Evolutionary conservation across 2,113 vertebrate genomes (phyloP).

Genomic region (Madoqua kirkii): DNA sequence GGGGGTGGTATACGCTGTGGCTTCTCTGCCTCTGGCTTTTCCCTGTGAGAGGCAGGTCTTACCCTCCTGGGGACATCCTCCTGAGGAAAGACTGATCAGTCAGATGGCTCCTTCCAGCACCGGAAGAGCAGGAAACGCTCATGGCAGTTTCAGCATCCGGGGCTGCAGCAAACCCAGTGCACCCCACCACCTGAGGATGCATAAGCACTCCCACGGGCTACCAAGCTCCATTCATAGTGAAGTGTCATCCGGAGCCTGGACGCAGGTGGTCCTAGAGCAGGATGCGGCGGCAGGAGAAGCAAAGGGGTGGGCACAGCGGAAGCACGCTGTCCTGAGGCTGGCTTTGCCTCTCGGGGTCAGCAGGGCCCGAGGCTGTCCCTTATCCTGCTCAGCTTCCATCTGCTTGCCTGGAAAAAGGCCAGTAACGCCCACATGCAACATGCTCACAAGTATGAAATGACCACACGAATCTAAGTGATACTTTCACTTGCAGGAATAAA

Average conservation of each 20-base stretch:
- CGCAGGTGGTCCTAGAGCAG: background rate
- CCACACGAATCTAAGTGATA: background rate
- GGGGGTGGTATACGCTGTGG: rapidly evolving
- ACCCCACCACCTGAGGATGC: rapidly evolving
- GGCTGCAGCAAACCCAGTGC: background rate
- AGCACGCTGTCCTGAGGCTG: rapidly evolving
- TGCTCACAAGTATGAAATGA: background rate
- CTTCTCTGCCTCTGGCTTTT: background rate
- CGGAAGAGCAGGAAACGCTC: rapidly evolving
- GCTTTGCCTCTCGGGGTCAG: background rate
- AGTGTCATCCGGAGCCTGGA: no score
- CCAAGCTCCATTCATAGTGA: no score
- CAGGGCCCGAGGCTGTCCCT: background rate
- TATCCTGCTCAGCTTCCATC: background rate
- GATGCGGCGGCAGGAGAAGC: rapidly evolving
- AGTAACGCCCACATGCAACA: no score
- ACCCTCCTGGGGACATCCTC: rapidly evolving
- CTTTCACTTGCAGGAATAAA: background rate
- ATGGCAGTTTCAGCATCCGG: rapidly evolving
- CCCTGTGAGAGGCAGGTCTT: background rate
- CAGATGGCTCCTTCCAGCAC: rapidly evolving
- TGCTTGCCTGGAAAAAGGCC: background rate
- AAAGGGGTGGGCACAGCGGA: rapidly evolving
- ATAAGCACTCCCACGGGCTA: rapidly evolving
- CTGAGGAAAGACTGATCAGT: rapidly evolving